These are phyloP conservation scores for Trichechus manatus DNA, from an alignment of 2,113 vertebrate species.

Conservation along the genomic window DNA sequence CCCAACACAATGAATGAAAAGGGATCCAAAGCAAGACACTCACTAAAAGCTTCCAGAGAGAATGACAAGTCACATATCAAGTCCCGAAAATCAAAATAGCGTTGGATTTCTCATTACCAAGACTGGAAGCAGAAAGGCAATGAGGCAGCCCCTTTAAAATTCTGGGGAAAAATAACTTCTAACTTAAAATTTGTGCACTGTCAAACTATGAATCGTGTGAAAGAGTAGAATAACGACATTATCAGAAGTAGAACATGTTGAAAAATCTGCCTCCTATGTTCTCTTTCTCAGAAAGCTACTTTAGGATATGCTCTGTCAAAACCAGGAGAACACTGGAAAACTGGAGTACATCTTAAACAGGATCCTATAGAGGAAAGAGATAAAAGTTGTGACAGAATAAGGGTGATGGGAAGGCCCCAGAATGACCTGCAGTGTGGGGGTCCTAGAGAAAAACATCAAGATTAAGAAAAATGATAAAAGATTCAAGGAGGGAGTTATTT, in stretches of 20 bases:
- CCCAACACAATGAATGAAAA: neutral
- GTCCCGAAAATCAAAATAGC: neutral
- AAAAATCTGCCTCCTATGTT: too few relatives aligned
- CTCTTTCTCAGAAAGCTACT: neutral
- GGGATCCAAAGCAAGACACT: neutral
- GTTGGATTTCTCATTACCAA: neutral
- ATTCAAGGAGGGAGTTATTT: neutral
- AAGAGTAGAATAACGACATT: neutral
- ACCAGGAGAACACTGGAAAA: neutral
- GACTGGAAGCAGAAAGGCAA: neutral
- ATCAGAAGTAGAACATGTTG: neutral
- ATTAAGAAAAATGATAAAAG: neutral
- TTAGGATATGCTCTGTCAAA: neutral
- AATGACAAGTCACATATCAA: neutral
- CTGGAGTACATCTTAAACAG: neutral
- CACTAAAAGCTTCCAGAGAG: neutral
- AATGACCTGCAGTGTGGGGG: neutral
- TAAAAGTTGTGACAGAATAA: neutral
- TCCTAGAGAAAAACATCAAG: neutral
- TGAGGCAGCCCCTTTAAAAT: neutral
- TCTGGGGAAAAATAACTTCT: neutral
- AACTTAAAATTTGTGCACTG: neutral
- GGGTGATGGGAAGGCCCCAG: neutral
- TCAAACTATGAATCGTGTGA: neutral
- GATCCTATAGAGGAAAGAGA: neutral